phyloP scores from a whole-genome alignment of 2,113 vertebrate genomes.

The Prietella phreatophila region DNA sequence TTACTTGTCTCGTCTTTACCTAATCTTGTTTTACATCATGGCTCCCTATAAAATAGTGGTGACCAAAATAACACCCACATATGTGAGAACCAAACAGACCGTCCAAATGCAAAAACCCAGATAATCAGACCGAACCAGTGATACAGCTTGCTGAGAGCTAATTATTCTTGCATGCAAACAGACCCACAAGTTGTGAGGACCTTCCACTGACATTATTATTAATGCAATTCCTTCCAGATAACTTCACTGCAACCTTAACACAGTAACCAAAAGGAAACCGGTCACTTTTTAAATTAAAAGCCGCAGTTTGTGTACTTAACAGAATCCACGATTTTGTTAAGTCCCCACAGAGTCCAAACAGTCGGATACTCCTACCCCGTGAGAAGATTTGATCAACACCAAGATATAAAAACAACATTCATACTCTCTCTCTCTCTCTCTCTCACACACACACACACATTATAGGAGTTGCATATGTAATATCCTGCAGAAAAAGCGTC shows the following conservation, averaged over 20 bases:
- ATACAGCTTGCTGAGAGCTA: not conserved
- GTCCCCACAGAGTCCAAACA: not conserved
- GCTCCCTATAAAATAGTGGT: not conserved
- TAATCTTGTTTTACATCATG: not conserved
- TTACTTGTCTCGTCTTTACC: not conserved
- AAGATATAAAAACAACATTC: not conserved
- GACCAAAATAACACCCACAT: not conserved
- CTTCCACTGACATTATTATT: not conserved
- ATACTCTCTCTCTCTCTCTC: not conserved
- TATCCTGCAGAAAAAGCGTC: rapidly evolving
- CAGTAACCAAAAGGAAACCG: not conserved
- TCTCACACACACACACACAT: not conserved
- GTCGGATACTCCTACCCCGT: not conserved
- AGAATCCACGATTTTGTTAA: no score
- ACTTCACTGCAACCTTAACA: not conserved
- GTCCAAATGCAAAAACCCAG: not conserved
- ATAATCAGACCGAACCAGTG: no score
- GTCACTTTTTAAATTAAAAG: not conserved
- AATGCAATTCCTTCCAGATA: not conserved
- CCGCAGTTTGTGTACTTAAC: not conserved
- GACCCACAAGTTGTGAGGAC: not conserved
- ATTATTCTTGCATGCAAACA: not conserved
- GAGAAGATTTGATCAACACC: not conserved
- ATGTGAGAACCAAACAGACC: not conserved
- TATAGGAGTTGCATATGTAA: not conserved